Evolutionary conservation across 1,140 invertebrate species (phyloP).

Genomic region (Ceratitis capitata): DNA sequence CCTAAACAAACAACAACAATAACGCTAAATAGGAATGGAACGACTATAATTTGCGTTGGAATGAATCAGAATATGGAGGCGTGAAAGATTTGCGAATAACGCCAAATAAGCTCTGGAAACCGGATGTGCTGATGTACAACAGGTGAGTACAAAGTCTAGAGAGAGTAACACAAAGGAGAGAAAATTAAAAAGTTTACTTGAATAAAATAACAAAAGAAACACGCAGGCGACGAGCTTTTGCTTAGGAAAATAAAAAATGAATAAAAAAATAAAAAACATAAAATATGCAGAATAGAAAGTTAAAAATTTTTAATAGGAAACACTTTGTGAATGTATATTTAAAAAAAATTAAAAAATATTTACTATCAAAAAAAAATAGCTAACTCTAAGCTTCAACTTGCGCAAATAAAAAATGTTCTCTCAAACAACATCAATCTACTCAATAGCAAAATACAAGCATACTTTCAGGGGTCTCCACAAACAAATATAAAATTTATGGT

Average conservation of each 20-base stretch:
- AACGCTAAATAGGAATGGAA: conserved; percentile 86
- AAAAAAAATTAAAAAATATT: neutral
- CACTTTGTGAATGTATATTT: neutral
- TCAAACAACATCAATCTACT: neutral
- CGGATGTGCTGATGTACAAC: conserved; percentile 98
- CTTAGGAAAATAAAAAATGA: neutral
- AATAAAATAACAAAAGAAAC: neutral
- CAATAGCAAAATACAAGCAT: neutral
- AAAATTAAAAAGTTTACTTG: too few species aligned
- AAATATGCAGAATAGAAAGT: neutral
- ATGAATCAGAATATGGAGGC: conserved; percentile 91
- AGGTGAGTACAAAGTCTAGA: conserved; percentile 82
- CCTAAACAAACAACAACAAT: neutral
- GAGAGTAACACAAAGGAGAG: neutral
- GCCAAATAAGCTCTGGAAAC: conserved; percentile 95
- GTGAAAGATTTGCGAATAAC: conserved; percentile 94
- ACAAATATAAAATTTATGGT: neutral
- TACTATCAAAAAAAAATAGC: neutral
- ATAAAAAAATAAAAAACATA: neutral
- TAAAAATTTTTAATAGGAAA: neutral
- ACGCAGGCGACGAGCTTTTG: neutral
- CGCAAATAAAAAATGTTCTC: neutral
- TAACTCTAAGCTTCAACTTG: neutral
- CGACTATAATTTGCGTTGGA: conserved; percentile 96
- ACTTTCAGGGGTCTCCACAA: neutral